These are phyloP conservation scores for Xerus inauris DNA, from an alignment of 2,113 vertebrate genomes.

Conservation along the genomic window DNA sequence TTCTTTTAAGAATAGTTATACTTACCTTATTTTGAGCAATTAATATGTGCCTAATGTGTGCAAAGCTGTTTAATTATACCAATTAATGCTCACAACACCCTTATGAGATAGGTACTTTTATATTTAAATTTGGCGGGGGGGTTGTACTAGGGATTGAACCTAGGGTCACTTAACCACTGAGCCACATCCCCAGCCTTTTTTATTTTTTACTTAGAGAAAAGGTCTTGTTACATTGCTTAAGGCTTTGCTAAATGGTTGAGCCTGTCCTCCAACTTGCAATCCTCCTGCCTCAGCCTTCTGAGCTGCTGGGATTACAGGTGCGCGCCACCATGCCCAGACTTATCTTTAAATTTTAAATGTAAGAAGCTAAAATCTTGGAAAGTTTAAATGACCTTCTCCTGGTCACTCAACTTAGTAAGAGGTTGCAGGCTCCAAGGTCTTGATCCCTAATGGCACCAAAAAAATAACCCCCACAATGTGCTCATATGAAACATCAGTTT, in stretches of 20 bases:
- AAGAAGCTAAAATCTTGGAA: not conserved
- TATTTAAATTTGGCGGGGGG: too few species aligned
- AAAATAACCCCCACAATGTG: not conserved
- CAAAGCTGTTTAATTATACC: not conserved
- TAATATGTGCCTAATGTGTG: not conserved
- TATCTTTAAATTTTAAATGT: constrained; percentile 23
- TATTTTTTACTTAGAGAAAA: too few species aligned
- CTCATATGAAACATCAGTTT: not conserved
- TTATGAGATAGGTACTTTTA: not conserved
- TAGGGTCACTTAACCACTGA: too few species aligned
- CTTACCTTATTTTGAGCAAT: not conserved
- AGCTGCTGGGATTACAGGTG: too few species aligned
- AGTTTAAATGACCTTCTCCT: not conserved
- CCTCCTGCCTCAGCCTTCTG: too few species aligned
- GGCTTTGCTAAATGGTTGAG: too few species aligned
- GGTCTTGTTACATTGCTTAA: too few species aligned
- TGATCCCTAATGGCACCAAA: not conserved
- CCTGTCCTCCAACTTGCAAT: too few species aligned
- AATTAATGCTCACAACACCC: not conserved
- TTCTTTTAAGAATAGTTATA: not conserved
- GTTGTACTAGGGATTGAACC: too few species aligned
- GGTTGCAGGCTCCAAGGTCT: not conserved
- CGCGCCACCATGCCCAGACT: too few species aligned
- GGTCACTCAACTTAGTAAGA: not conserved
- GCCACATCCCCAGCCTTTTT: too few species aligned